Evolutionary conservation across 2,888 invertebrate genomes (phyloP).

Genomic region (Onthophagus sagittarius): DNA sequence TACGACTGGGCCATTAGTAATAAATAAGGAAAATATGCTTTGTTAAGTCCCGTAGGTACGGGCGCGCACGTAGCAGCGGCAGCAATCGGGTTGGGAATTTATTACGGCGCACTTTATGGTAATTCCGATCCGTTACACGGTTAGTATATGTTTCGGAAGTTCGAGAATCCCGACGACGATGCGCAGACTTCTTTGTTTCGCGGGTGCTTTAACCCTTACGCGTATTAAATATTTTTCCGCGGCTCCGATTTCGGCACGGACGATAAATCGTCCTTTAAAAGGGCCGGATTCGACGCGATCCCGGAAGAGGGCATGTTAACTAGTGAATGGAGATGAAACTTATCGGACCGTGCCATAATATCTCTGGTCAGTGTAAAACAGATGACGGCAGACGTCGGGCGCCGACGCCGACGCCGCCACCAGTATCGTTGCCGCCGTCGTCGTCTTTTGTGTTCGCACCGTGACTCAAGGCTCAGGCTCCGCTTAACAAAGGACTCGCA

Average conservation of each 20-base stretch:
- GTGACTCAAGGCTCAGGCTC: constrained; percentile 13
- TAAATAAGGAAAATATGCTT: constrained; percentile 13
- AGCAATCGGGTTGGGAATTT: constrained; percentile 16
- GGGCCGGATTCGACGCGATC: constrained; percentile 5
- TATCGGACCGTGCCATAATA: constrained; percentile 35
- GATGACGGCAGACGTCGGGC: constrained; percentile 39
- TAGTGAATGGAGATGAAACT: constrained; percentile 28
- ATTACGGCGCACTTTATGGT: constrained; percentile 24
- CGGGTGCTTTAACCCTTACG: neutral
- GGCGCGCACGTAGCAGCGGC: neutral
- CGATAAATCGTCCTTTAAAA: neutral
- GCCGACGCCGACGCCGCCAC: constrained; percentile 29
- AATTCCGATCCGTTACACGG: constrained; percentile 21
- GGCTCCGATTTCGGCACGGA: neutral
- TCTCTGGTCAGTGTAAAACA: constrained; percentile 37
- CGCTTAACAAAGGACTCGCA: neutral
- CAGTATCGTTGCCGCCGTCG: neutral
- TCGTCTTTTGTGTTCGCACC: constrained; percentile 27
- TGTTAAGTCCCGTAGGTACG: constrained; percentile 1
- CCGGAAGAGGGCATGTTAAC: constrained; percentile 26
- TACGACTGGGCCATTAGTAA: constrained; percentile 8
- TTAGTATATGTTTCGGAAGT: constrained; percentile 22
- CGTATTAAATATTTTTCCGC: constrained; percentile 5
- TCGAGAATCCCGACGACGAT: constrained; percentile 14
- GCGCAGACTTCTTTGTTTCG: constrained; percentile 4